Percentiles rank a stretch among this genome's conserved stretches.
Evolutionary conservation across 1,140 invertebrate species (phyloP).

Genomic region (Drosophila mauritiana): DNA sequence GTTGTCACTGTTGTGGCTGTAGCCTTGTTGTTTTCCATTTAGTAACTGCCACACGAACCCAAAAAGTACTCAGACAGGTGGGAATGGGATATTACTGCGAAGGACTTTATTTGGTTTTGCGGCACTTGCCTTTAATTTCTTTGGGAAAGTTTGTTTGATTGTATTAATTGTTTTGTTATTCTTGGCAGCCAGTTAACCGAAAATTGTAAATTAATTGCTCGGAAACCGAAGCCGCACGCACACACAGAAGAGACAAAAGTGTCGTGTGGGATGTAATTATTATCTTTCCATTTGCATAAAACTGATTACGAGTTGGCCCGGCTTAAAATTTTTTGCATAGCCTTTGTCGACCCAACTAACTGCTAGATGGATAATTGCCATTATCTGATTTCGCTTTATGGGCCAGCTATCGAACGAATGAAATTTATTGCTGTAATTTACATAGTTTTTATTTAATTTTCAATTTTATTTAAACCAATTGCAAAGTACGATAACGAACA

Average conservation of each 20-base stretch:
- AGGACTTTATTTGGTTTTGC: conserved; percentile 75
- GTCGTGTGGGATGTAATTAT: conserved; percentile 44
- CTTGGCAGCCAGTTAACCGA: conserved; percentile 55
- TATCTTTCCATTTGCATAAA: conserved; percentile 54
- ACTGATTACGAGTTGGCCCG: conserved; percentile 39
- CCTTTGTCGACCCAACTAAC: conserved; percentile 20
- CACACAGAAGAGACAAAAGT: conserved; percentile 17
- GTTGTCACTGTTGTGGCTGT: conserved; percentile 54
- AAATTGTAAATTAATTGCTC: conserved; percentile 66
- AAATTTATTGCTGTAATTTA: conserved; percentile 42
- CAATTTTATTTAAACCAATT: conserved; percentile 8
- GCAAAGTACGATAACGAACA: conserved; percentile 8
- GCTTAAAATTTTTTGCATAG: conserved; percentile 27
- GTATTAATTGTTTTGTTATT: conserved; percentile 65
- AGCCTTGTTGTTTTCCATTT: conserved; percentile 43
- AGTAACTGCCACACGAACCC: conserved; percentile 13
- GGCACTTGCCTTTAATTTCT: conserved; percentile 74
- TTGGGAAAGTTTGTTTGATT: conserved; percentile 66
- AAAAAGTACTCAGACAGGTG: conserved; percentile 32
- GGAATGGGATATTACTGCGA: not conserved
- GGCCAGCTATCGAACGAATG: conserved; percentile 12
- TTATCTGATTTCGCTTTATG: conserved; percentile 56
- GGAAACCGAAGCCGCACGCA: conserved; percentile 59
- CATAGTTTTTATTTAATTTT: conserved; percentile 40
- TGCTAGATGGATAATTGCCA: conserved; percentile 44